These are phyloP conservation scores for Falco columbarius DNA, from an alignment of 2,797 vertebrate species.

Conservation along the genomic window DNA sequence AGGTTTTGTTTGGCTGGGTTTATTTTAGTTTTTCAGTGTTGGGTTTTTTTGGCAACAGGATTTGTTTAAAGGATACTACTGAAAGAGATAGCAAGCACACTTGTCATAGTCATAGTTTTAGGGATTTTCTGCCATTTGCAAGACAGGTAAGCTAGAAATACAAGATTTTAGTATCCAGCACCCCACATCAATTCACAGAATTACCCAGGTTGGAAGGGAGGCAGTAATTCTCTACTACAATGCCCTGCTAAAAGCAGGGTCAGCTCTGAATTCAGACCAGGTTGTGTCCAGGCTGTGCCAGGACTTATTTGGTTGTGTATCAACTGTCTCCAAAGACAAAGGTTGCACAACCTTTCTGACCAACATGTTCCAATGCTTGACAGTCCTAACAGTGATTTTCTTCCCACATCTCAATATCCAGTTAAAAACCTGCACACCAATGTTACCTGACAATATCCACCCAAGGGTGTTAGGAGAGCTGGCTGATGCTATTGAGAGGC, in stretches of 20 bases:
- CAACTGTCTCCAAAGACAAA: neutral
- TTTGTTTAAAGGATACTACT: neutral
- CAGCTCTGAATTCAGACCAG: neutral
- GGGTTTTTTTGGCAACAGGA: neutral
- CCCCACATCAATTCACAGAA: neutral
- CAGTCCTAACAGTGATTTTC: neutral
- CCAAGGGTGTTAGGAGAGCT: neutral
- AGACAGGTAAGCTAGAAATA: neutral
- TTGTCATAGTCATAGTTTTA: neutral
- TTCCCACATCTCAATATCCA: neutral
- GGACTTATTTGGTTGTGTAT: neutral
- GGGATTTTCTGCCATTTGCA: neutral
- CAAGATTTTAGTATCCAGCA: neutral
- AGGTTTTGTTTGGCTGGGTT: neutral
- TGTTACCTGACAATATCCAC: neutral
- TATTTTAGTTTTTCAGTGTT: neutral
- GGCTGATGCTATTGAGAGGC: accelerated
- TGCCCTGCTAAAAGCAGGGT: neutral
- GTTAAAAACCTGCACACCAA: accelerated
- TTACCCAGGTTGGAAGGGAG: neutral
- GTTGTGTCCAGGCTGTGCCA: too few relatives aligned
- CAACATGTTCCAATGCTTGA: neutral
- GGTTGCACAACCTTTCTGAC: neutral
- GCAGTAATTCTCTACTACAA: neutral
- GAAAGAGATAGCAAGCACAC: neutral